phyloP scores from a whole-genome alignment of 2,797 vertebrate species.

The Melanotaenia boesemani region DNA sequence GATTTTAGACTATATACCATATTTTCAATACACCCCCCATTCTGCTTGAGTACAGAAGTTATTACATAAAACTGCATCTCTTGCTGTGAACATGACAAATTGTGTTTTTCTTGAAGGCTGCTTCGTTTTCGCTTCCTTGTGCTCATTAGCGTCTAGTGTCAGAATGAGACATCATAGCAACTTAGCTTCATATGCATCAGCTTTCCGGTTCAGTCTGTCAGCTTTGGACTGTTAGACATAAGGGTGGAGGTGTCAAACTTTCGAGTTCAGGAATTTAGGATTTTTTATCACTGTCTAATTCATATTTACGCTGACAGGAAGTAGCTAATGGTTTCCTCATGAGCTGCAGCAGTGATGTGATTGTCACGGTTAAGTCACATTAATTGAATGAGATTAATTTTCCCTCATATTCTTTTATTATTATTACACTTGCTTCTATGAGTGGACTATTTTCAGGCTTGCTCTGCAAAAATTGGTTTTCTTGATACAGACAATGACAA shows the following conservation, averaged over 20 bases:
- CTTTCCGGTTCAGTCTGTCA: conserved; percentile 28
- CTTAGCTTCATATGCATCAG: conserved; percentile 58
- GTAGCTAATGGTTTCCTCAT: conserved; percentile 50
- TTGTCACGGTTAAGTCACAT: conserved; percentile 29
- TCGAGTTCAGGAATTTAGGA: conserved; percentile 26
- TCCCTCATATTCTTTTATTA: not conserved
- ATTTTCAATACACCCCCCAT: not conserved
- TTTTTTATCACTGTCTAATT: conserved; percentile 41
- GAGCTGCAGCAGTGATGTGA: conserved; percentile 19
- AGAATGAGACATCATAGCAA: conserved; percentile 62
- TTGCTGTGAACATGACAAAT: conserved; percentile 37
- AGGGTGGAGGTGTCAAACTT: conserved; percentile 41
- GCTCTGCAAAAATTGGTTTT: conserved; percentile 21
- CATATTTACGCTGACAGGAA: conserved; percentile 42
- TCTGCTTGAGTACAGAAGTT: conserved; percentile 12
- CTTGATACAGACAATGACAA: not conserved
- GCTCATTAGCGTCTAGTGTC: conserved; percentile 44
- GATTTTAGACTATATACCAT: not conserved
- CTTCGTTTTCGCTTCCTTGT: conserved; percentile 47
- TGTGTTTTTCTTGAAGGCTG: conserved; percentile 55
- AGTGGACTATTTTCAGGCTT: not conserved
- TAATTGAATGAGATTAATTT: conserved; percentile 13
- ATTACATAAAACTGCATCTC: conserved; percentile 6
- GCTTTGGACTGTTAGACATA: conserved; percentile 21
- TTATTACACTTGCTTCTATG: not conserved